Percentiles rank a stretch among this genome's conserved stretches.
phyloP scores from a whole-genome alignment of 2,113 vertebrate genomes.

The Grammomys surdaster region DNA sequence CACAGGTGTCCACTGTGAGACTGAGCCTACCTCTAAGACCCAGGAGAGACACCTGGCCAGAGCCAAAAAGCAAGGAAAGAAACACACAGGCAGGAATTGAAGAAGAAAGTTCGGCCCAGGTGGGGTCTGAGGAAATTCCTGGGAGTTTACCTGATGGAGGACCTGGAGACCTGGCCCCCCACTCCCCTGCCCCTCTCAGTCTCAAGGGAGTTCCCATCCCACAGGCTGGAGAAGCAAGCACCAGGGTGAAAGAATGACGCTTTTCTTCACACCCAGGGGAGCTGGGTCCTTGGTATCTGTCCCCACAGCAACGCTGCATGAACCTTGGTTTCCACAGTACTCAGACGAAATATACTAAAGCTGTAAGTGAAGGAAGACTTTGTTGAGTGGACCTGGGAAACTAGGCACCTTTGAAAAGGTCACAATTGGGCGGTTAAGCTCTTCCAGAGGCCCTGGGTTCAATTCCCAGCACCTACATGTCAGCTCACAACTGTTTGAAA shows the following conservation, averaged over 20 bases:
- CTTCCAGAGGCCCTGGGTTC: background rate
- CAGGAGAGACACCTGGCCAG: background rate
- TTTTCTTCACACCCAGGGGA: background rate
- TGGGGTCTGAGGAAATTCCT: background rate
- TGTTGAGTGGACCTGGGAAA: slow-evolving; percentile 52
- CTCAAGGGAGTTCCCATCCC: background rate
- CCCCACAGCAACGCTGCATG: background rate
- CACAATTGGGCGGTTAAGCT: background rate
- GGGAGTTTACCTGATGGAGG: background rate
- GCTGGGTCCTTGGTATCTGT: background rate
- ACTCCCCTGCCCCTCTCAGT: background rate
- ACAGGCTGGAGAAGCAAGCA: background rate
- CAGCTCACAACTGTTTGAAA: background rate
- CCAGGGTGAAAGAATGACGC: background rate
- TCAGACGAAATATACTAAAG: background rate
- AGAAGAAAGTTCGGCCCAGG: too few species aligned
- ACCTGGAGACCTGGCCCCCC: background rate
- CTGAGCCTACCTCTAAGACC: background rate
- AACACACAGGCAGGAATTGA: background rate
- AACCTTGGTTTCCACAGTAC: background rate
- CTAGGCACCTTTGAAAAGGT: slow-evolving; percentile 63
- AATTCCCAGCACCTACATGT: background rate
- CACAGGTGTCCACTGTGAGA: background rate
- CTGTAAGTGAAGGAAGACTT: background rate
- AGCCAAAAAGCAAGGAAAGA: background rate